Base-by-base conservation (phyloP, 2,888 invertebrate species). In the Habroteleia sp. region DNA sequence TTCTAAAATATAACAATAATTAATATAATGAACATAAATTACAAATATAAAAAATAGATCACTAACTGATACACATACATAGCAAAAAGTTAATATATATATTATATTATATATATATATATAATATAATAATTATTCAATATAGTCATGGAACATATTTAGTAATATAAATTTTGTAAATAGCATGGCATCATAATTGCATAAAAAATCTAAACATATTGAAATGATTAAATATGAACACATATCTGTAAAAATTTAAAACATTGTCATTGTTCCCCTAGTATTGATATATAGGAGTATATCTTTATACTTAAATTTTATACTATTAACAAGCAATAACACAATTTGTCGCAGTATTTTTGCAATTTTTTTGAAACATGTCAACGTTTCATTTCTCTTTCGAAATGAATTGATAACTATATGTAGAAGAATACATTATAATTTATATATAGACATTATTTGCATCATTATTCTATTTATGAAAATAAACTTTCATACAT, bases 21-120 rank as follows among this genome's bases (percentile, higher is more conserved):
- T n/a, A n/a, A n/a, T n/a, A n/a, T n/a, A n/a, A n/a, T n/a, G n/a
- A n/a, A n/a, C n/a, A n/a, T n/a, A n/a, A n/a, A 7, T 63, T 33
- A n/a, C 27, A 42, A 42, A 31, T 63, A 63, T 39, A 50, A 50
- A 63, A 63, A 62, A 46, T 37, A 62, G 29, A 50, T 5, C 13
- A 8, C 50, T 63, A 50, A 37, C 50, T 50, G 50, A 63, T 42
- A 50, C 27, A 35, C 6, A 11, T 46, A 6, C 27, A 20, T 31
- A 31, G 7, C 11, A 56, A 56, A 37, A 41, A 56, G 3, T 16
- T 27, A 27, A 37, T 3, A 5, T 33, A 60, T 29, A 8, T 14
- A 14, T 27, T 10, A 46, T 3, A 29, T n/a, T n/a, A 20, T 20
- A 20, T 3, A 20, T 20, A 20, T 20, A 20, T 3, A 20, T 20